A percentile compares a stretch with the other conserved stretches of the same genome.
Evolutionary conservation across 2,797 vertebrate species (phyloP).

Genomic region (Chlorospingus flavigularis): DNA sequence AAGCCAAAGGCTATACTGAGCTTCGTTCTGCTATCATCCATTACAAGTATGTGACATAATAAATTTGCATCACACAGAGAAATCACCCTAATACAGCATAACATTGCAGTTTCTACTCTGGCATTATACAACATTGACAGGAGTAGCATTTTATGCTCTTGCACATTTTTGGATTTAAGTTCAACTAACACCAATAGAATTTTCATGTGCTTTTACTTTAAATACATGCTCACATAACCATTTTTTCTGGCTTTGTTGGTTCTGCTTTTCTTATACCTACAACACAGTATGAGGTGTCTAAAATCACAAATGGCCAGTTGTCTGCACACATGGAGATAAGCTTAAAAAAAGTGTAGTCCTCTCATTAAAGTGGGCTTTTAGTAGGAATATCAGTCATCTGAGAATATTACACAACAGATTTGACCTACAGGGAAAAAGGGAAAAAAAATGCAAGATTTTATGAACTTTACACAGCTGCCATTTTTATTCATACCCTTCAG

Average conservation of each 20-base stretch:
- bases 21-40: neutral
- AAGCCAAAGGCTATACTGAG: neutral
- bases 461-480: neutral
- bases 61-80: neutral
- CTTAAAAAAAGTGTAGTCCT: neutral
- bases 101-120: neutral
- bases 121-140: neutral
- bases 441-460: neutral
- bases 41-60: neutral
- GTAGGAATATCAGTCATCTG: neutral
- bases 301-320: neutral
- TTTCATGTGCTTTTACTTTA: neutral
- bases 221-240: neutral
- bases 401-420: neutral
- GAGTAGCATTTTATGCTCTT: neutral
- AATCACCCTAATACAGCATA: neutral
- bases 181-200: neutral
- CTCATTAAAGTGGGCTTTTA: neutral
- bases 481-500: neutral
- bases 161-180: neutral
- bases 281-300: neutral
- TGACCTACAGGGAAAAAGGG: neutral
- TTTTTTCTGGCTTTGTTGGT: neutral
- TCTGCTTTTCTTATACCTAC: neutral
- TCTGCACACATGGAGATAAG: neutral